phyloP scores from a whole-genome alignment of 2,797 vertebrate genomes.

The Hemitrygon akajei region DNA sequence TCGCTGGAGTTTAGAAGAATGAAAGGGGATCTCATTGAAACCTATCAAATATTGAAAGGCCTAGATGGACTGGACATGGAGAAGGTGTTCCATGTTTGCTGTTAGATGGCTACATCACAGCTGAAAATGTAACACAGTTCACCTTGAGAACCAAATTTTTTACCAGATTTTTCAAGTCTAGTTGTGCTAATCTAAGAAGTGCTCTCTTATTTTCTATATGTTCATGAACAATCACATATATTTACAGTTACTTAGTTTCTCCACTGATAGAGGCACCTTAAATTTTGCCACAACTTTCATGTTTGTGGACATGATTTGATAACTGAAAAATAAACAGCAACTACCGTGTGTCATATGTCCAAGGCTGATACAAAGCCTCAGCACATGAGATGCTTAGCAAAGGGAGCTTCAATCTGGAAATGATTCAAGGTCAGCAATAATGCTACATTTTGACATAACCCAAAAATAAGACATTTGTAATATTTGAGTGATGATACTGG shows the following conservation, averaged over 20 bases:
- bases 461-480: not conserved
- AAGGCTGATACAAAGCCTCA: constrained; percentile 5
- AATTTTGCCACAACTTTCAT: not conserved
- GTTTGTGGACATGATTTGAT: not conserved
- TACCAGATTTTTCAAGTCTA: not conserved
- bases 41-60: too few species aligned
- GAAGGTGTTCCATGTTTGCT: too few species aligned
- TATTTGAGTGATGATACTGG: not conserved
- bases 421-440: not conserved
- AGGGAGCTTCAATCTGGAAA: not conserved
- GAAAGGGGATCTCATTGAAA: too few species aligned
- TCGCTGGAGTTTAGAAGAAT: too few species aligned
- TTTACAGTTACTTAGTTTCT: not conserved
- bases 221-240: not conserved
- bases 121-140: not conserved
- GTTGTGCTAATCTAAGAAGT: not conserved
- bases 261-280: not conserved
- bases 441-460: not conserved
- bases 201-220: not conserved
- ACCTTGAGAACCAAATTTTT: not conserved
- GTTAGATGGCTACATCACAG: too few species aligned
- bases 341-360: not conserved
- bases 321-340: not conserved
- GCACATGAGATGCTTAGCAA: not conserved
- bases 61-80: too few species aligned